phyloP scores from a whole-genome alignment of 2,113 vertebrate genomes.

The Atractosteus spatula region DNA sequence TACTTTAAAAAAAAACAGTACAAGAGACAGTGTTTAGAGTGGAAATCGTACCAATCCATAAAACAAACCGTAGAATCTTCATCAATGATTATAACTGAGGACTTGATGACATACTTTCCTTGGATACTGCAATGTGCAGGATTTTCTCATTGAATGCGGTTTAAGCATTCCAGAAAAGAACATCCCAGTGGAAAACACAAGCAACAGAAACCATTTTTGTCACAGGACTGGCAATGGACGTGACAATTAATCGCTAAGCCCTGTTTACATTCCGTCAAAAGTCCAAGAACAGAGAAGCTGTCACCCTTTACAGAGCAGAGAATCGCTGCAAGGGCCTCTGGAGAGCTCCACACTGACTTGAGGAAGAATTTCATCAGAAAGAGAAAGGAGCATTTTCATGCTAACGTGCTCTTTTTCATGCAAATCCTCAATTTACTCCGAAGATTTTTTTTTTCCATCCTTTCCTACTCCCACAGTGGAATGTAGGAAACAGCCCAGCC shows the following conservation, averaged over 20 bases:
- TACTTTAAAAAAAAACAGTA: too few relatives aligned
- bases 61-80: too few relatives aligned
- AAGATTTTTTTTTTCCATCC: conserved; percentile 10
- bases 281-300: conserved; percentile 3
- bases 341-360: not conserved
- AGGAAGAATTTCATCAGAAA: not conserved
- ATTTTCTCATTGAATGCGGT: not conserved
- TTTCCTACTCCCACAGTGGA: conserved; percentile 10
- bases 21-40: too few relatives aligned
- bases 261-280: conserved; percentile 6
- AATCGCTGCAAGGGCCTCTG: not conserved
- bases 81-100: too few relatives aligned
- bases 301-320: not conserved
- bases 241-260: conserved; percentile 19
- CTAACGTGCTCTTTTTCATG: conserved; percentile 10
- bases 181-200: not conserved
- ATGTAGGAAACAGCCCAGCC: not conserved
- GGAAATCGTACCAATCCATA: too few relatives aligned
- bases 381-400: conserved; percentile 4
- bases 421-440: not conserved
- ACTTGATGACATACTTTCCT: too few relatives aligned
- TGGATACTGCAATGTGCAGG: too few relatives aligned
- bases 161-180: not conserved
- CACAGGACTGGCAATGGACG: not conserved
- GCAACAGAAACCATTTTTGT: not conserved